Base-by-base conservation (phyloP, 2,113 vertebrate species). In the Cebus imitator region DNA sequence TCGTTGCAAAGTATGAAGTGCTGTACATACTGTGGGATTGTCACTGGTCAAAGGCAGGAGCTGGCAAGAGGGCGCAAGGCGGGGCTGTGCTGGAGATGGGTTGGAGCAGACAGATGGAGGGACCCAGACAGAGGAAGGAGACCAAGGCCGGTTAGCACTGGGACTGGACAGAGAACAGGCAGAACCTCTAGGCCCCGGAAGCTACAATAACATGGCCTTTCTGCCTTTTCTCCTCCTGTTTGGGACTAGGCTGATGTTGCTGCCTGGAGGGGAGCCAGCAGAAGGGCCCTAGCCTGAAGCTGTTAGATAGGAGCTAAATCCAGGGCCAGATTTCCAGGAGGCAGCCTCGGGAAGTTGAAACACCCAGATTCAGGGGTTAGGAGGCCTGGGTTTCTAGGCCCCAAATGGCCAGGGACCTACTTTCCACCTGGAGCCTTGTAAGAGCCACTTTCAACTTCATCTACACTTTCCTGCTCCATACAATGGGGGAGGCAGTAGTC, bases 241-340 rank as follows among this genome's bases (percentile, higher is more conserved):
- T 48, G 61, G 94, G 83, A 87, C 61, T 3, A 58, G 83, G 73
- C 84, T 89, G 78, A 93, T 43, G 48, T 81, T 91, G 48, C 90
- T 37, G 94, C 89, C 95, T 95, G 87, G 87, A 76, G 52, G 8
- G 30, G 50, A 95, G 92, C 94, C 96, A 84, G 57, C 45, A 88
- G 45, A 76, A 90, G 86, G 83, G 90, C 79, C 80, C 35, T 80
- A 92, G 95, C 57, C 93, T 52, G 95, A 84, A 97, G 37, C 90
- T 66, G 70, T 87, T 92, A 96, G 94, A 94, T 88, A 94, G 95
- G 66, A 95, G 84, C 84, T 95, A 97, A 97, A 96, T 84, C 96
- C 94, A 92, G 97, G 91, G 94, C 96, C 96, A 94, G 97, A 97
- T 87, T 97, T 96, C 64, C 84, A 79, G 27, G 61, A 89, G 32